Base-by-base conservation (phyloP, 2,888 invertebrate genomes). In the Cistogaster globosa region DNA sequence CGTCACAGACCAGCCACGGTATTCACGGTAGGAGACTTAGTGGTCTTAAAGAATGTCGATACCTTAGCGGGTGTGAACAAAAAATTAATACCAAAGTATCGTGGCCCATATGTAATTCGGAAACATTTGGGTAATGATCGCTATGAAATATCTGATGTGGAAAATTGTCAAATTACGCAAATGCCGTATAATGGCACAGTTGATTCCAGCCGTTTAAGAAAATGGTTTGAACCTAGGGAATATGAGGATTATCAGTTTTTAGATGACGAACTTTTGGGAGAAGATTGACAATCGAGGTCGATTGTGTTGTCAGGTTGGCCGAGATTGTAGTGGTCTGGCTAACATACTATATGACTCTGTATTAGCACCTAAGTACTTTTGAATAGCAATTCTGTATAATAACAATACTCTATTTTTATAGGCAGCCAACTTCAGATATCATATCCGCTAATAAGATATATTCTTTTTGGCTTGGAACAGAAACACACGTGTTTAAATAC, bases 121-220 rank as follows among this genome's bases (percentile, higher is more conserved):
- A 45, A 14, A 14, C 45, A 45, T 12, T 45, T 45, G 14, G 45
- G 45, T 45, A 63, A 63, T 16, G 42, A 63, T 16, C 55, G 55
- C 9, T 81, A 81, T 63, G 45, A 63, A 57, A 65, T 79, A 22
- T 60, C 38, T 2, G 80, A 80, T 53, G 58, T 74, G 16, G 80
- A 80, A 67, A 80, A 72, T 51, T 74, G 68, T 53, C 60, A 79
- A 36, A 57, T 75, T 22, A 82, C 81, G n/a, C 69, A 82, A 38
- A 36, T 82, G 51, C 76, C 69, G 6, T 71, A 82, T 12, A 42
- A 5, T 6, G 55, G 38, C 4, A 45, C 38, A 38, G 57, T 57
- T 20, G 69, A 57, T 12, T 38, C 57, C 0, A 69, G 26, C 42
- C 36, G 69, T 0, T 22, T 69, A 11, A 69, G n/a, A 57, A 57